A percentile compares a stretch with the other conserved stretches of the same genome.
Conservation (phyloP, 1,140 invertebrate species). For the Pseudobourletiella spinata region DNA sequence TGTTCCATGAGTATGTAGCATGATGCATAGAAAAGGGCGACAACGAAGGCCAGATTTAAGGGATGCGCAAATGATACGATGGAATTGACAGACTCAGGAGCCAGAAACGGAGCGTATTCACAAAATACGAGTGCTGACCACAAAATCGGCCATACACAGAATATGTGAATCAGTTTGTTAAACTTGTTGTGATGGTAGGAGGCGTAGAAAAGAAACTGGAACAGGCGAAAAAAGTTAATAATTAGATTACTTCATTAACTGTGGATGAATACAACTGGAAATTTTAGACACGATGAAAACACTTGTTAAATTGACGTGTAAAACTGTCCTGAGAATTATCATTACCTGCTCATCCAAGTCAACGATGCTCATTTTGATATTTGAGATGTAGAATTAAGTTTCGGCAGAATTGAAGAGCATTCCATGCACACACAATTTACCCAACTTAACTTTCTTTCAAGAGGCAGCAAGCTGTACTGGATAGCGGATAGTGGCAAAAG, state of each 20-base stretch:
- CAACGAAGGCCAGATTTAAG: constrained; percentile 26
- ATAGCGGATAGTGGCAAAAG: too few relatives aligned
- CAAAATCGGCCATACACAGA: constrained; percentile 37
- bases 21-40: constrained; percentile 25
- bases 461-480: too few relatives aligned
- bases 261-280: too few relatives aligned
- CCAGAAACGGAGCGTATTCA: constrained; percentile 23
- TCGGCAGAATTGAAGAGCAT: too few relatives aligned
- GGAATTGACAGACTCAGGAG: constrained; percentile 8
- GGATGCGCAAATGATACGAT: constrained; percentile 22
- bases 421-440: too few relatives aligned
- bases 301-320: too few relatives aligned
- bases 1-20: constrained; percentile 30
- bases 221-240: background rate
- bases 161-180: constrained; percentile 35
- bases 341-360: constrained; percentile 3
- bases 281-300: too few relatives aligned
- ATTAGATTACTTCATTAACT: background rate
- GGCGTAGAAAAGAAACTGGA: constrained; percentile 36
- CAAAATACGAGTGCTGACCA: constrained; percentile 30
- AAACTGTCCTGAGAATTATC: too few relatives aligned
- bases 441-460: too few relatives aligned
- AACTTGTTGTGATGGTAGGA: constrained; percentile 33
- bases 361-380: background rate
- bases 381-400: too few relatives aligned